Percentiles rank a stretch among this genome's conserved stretches.
Conservation (phyloP, 2,113 vertebrate genomes). For the Leucoraja erinaceus region DNA sequence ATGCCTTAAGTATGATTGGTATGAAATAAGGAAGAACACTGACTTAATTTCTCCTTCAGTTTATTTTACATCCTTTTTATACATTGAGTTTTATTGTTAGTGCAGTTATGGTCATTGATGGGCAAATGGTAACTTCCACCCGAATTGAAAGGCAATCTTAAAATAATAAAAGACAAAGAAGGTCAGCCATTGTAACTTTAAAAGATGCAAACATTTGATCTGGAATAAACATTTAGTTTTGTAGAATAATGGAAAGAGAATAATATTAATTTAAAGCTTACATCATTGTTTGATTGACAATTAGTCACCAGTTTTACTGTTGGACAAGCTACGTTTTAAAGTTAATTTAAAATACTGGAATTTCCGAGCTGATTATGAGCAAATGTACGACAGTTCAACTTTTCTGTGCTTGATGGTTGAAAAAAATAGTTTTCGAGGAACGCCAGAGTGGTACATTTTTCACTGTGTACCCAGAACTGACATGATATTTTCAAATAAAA, state of each 20-base stretch:
- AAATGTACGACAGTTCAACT: background rate
- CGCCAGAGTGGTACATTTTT: background rate
- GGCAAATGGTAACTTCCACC: background rate
- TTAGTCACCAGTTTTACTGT: background rate
- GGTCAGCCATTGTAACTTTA: background rate
- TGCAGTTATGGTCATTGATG: background rate
- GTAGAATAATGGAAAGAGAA: background rate
- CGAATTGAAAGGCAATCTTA: conserved; percentile 18
- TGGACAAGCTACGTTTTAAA: background rate
- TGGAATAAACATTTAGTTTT: background rate
- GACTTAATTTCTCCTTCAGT: background rate
- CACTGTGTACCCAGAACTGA: background rate
- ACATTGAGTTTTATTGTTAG: background rate
- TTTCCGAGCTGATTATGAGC: background rate
- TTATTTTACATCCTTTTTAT: background rate
- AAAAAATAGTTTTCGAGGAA: background rate
- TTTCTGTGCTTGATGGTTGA: background rate
- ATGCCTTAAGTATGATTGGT: conserved; percentile 56
- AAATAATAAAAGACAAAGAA: background rate
- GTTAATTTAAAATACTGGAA: background rate
- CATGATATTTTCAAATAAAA: background rate
- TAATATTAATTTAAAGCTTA: background rate
- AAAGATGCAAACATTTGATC: background rate
- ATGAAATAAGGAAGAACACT: conserved; percentile 18
- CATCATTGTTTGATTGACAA: background rate